Conservation (phyloP, 2,888 invertebrate genomes). For the Eupeodes luniger region DNA sequence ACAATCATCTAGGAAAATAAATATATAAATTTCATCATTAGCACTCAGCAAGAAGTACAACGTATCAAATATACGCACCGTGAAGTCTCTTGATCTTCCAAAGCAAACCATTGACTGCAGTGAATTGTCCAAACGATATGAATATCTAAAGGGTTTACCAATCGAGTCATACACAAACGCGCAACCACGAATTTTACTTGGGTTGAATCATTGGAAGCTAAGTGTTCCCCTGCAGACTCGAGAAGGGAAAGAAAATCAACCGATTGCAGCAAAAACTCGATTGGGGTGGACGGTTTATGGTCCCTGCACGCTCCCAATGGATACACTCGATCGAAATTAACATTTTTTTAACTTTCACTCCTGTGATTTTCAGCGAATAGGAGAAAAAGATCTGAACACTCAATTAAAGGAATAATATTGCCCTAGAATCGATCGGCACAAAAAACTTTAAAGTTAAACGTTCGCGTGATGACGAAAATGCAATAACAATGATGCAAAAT, state of each 20-base stretch:
- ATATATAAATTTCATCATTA: constrained; percentile 14
- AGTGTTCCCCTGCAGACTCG: no score
- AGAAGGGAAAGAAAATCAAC: no score
- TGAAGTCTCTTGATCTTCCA: constrained; percentile 6
- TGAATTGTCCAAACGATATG: no score
- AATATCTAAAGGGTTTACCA: no score
- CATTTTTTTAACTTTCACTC: constrained; percentile 1
- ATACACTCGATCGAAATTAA: neutral
- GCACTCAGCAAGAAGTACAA: neutral
- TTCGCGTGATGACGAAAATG: no score
- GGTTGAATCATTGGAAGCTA: no score
- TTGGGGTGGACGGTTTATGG: constrained; percentile 1
- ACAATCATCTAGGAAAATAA: constrained; percentile 2
- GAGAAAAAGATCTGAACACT: neutral
- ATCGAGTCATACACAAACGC: no score
- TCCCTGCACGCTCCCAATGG: neutral
- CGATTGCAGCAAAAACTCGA: no score
- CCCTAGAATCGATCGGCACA: neutral
- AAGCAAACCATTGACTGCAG: no score
- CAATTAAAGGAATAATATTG: constrained; percentile 6
- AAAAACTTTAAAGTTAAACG: neutral
- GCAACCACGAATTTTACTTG: constrained; percentile 15
- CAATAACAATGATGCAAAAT: no score
- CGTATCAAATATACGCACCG: constrained; percentile 3
- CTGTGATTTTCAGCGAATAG: neutral